These are phyloP conservation scores for Holocentrus rufus DNA, from an alignment of 2,797 vertebrate genomes.

Conservation along the genomic window DNA sequence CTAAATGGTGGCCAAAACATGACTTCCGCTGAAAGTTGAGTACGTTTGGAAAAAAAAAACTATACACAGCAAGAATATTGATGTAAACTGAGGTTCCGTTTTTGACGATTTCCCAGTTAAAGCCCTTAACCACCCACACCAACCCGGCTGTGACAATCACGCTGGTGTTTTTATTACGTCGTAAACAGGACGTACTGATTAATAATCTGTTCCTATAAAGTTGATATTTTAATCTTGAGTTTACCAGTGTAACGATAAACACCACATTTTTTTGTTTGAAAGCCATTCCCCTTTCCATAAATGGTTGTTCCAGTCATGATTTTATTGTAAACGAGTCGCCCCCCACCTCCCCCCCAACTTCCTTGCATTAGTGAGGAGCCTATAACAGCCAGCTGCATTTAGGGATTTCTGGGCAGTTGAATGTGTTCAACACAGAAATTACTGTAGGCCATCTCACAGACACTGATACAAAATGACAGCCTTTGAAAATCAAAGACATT, in stretches of 20 bases:
- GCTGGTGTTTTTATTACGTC: constrained; percentile 54
- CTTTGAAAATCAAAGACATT: constrained; percentile 53
- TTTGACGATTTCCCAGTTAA: constrained; percentile 28
- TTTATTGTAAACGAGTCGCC: constrained; percentile 58
- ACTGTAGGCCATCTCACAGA: constrained; percentile 31
- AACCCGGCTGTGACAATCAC: constrained; percentile 1
- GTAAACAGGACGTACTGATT: constrained; percentile 74
- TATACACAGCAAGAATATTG: constrained; percentile 1
- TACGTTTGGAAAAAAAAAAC: constrained; percentile 8
- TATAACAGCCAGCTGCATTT: constrained; percentile 40
- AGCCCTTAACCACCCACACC: constrained; percentile 54
- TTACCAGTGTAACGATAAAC: constrained; percentile 67
- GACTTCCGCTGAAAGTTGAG: too few relatives aligned
- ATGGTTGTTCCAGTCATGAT: constrained; percentile 35
- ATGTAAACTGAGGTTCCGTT: constrained; percentile 18
- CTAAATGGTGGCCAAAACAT: background rate
- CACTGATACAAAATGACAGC: constrained; percentile 52
- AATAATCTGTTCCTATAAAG: constrained; percentile 55
- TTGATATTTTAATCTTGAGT: constrained; percentile 57
- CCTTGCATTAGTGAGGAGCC: constrained; percentile 42
- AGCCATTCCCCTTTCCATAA: constrained; percentile 35
- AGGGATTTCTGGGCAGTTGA: constrained; percentile 27
- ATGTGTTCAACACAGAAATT: constrained; percentile 31
- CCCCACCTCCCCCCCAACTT: constrained; percentile 36
- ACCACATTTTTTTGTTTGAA: constrained; percentile 57